Conservation (phyloP, 2,888 invertebrate species). For the Rugalucina vietnamica region DNA sequence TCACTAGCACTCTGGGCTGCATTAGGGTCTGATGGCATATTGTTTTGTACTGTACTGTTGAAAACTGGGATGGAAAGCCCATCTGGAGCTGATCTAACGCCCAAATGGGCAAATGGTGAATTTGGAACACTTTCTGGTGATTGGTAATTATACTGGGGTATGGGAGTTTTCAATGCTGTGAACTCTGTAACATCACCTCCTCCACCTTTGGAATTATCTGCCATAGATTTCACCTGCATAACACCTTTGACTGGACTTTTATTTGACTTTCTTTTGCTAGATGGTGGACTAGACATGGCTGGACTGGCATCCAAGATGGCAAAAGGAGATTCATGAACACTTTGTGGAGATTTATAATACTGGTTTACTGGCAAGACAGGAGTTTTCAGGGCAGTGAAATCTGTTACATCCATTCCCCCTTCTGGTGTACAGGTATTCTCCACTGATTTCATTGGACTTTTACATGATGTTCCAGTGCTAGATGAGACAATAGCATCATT, state of each 20-base stretch:
- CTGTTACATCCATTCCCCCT: neutral
- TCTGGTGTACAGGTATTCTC: neutral
- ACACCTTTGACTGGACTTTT: neutral
- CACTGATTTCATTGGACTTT: neutral
- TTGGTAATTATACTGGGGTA: neutral
- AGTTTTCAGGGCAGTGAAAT: neutral
- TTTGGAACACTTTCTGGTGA: neutral
- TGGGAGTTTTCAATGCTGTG: neutral
- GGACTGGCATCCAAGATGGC: no score
- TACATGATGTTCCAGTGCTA: neutral
- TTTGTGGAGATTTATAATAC: neutral
- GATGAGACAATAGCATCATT: neutral
- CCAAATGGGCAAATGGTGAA: no score
- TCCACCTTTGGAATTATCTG: neutral
- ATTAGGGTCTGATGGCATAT: no score
- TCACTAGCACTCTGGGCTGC: no score
- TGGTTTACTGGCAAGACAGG: neutral
- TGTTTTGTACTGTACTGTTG: no score
- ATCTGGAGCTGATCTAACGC: no score
- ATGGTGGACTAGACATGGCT: neutral
- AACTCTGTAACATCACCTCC: neutral
- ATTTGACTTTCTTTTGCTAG: neutral
- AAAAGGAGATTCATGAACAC: no score
- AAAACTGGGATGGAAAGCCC: no score
- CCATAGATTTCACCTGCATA: neutral